Base-by-base conservation (phyloP, 1,140 invertebrate species). In the Cephus cinctus region DNA sequence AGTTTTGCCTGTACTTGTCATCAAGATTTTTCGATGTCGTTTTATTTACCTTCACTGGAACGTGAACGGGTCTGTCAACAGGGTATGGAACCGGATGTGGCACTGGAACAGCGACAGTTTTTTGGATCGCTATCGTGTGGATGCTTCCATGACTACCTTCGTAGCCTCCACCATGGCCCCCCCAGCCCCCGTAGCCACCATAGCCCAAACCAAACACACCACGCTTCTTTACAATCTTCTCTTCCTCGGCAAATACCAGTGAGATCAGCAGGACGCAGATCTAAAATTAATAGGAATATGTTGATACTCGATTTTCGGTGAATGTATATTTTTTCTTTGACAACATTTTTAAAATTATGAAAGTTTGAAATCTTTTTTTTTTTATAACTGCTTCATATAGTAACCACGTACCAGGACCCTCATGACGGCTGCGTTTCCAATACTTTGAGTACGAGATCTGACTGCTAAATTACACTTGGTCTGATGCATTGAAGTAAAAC, bases 371-470 rank as follows among this genome's bases (percentile, higher is more conserved):
- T n/a, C n/a, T n/a, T n/a, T n/a, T n/a, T n/a, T n/a, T n/a, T n/a
- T n/a, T n/a, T n/a, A n/a, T n/a, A n/a, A n/a, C n/a, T n/a, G n/a
- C n/a, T n/a, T n/a, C n/a, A n/a, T n/a, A n/a, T n/a, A 22, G 9
- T 11, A 16, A 44, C 11, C 9, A 74, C 74, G 54, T 75, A 76
- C 74, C 71, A 76, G 62, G 43, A 61, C 48, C 56, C 47, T 76
- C 74, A 76, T 76, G 56, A 59, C 43, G 64, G 60, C 44, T 38
- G 61, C 54, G 19, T 48, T 47, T 22, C 30, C 53, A 52, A 58
- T 60, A 66, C 58, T 61, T 65, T 59, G 36, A 50, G 47, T 55
- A 40, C 30, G 40, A 61, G 48, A n/a, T 36, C 14, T 9, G 34
- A 57, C 51, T 50, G 56, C 44, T 52, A 65, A 65, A 64, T 61